A percentile compares a stretch with the other conserved stretches of the same genome.
Evolutionary conservation across 2,113 vertebrate species (phyloP).

Genomic region (Leucosticte australis): DNA sequence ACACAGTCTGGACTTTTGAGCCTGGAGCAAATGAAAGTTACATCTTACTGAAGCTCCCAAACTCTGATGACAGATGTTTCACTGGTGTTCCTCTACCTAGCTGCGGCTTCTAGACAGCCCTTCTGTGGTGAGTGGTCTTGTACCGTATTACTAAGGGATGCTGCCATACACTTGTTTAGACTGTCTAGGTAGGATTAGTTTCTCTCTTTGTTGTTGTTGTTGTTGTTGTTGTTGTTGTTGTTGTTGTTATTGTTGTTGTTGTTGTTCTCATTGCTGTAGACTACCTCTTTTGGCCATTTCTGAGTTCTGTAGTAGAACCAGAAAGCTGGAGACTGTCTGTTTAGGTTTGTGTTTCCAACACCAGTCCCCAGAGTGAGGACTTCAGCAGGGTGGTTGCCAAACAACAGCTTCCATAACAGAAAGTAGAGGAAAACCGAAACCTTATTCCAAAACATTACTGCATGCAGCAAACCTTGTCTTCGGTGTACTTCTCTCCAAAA

Average conservation of each 20-base stretch:
- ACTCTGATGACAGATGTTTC: neutral
- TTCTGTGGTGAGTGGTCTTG: neutral
- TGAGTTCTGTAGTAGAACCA: neutral
- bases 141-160: neutral
- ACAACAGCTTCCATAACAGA: neutral
- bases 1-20: neutral
- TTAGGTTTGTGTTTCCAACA: neutral
- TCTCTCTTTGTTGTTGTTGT: neutral
- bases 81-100: neutral
- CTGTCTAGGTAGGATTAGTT: neutral
- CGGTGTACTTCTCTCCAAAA: neutral
- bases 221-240: neutral
- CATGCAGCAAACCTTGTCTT: neutral
- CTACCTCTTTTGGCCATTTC: neutral
- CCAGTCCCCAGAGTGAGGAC: neutral
- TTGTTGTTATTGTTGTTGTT: neutral
- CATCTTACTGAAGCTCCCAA: neutral
- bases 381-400: neutral
- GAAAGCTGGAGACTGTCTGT: neutral
- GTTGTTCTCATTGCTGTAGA: neutral
- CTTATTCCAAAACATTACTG: neutral
- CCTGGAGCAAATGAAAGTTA: neutral
- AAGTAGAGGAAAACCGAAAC: neutral
- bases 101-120: neutral
- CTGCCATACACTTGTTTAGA: neutral